A percentile compares a stretch with the other conserved stretches of the same genome.
Evolutionary conservation across 2,113 vertebrate species (phyloP).

Genomic region (Nycticebus coucang): DNA sequence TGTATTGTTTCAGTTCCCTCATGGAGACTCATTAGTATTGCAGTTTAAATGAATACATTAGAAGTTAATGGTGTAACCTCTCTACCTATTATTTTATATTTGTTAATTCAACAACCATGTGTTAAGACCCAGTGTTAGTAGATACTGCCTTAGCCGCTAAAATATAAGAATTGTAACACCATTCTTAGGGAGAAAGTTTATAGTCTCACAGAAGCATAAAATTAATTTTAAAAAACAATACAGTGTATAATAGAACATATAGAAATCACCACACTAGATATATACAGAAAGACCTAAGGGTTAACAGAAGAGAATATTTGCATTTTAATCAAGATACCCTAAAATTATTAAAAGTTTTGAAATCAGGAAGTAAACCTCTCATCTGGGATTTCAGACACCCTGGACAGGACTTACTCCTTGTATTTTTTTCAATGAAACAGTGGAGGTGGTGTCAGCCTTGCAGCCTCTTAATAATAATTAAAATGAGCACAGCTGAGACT

Average conservation of each 20-base stretch:
- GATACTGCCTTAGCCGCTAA: not conserved
- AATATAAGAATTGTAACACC: not conserved
- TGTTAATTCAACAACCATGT: not conserved
- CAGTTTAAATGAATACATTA: not conserved
- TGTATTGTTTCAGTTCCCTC: not conserved
- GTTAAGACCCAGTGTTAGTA: not conserved
- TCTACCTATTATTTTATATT: not conserved
- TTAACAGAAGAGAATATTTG: not conserved
- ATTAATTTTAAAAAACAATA: not conserved
- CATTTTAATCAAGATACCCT: not conserved
- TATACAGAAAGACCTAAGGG: not conserved
- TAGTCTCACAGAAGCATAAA: not conserved
- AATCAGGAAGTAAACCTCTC: not conserved
- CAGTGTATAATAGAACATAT: not conserved
- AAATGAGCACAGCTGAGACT: conserved; percentile 21
- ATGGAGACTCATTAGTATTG: not conserved
- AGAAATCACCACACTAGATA: not conserved
- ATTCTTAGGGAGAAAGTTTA: conserved; percentile 6
- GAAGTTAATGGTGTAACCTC: not conserved
- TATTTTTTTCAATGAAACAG: not conserved
- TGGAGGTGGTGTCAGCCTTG: not conserved
- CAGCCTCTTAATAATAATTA: conserved; percentile 45
- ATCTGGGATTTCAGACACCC: not conserved
- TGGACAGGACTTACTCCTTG: not conserved
- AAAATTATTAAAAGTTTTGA: conserved; percentile 7